Conservation (phyloP, 2,888 invertebrate species). For the Ochlodes sylvanus region DNA sequence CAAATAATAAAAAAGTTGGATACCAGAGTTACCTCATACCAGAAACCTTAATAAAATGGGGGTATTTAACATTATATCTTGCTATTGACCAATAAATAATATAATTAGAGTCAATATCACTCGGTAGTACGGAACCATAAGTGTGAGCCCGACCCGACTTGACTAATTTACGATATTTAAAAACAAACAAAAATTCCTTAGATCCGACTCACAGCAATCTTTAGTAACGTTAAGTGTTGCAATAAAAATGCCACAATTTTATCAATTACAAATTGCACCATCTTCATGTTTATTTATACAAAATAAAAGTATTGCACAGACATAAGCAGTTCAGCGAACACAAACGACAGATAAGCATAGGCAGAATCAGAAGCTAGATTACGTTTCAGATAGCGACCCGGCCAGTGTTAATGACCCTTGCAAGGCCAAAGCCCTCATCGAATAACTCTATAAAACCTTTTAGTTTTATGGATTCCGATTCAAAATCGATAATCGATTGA, state of each 20-base stretch:
- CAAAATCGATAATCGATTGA: constrained; percentile 64
- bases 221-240: constrained; percentile 22
- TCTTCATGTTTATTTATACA: constrained; percentile 21
- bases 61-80: too few species aligned
- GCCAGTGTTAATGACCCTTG: constrained; percentile 74
- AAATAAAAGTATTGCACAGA: constrained; percentile 39
- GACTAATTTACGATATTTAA: too few species aligned
- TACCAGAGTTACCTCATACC: too few species aligned
- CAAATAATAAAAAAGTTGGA: too few species aligned
- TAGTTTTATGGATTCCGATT: constrained; percentile 75
- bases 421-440: constrained; percentile 76
- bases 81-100: too few species aligned
- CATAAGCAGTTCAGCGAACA: constrained; percentile 50
- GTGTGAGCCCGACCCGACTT: too few species aligned
- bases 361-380: constrained; percentile 73
- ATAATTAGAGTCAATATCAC: too few species aligned
- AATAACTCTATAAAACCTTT: constrained; percentile 82
- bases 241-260: constrained; percentile 28
- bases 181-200: constrained; percentile 15
- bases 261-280: constrained; percentile 12
- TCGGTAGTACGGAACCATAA: too few species aligned
- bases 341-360: constrained; percentile 44
- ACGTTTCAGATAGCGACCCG: constrained; percentile 70
- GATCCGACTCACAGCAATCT: too few species aligned
- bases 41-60: too few species aligned